Percentiles rank a stretch among this genome's conserved stretches.
Conservation (phyloP, 2,797 vertebrate genomes). For the Benthosema pterotum region DNA sequence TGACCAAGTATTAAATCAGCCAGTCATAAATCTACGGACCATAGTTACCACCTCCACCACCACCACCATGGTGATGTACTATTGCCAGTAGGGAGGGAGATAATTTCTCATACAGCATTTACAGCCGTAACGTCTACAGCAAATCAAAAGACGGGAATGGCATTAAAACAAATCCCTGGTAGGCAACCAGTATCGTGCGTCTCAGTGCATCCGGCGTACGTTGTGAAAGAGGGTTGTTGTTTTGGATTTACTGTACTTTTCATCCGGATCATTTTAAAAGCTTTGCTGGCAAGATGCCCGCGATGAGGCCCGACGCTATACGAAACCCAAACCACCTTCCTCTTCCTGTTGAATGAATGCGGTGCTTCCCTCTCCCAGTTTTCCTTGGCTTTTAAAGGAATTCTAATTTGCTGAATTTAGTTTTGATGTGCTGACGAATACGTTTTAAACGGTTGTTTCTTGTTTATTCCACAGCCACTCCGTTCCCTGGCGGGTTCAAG, state of each 20-base stretch:
- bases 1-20: no score
- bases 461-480: constrained; percentile 79
- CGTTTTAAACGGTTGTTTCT: constrained; percentile 7
- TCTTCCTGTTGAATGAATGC: background rate
- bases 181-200: no score
- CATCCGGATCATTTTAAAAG: background rate
- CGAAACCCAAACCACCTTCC: background rate
- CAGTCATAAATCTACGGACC: no score
- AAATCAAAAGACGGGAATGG: background rate
- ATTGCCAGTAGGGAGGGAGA: no score
- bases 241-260: background rate
- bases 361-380: background rate
- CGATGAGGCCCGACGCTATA: background rate
- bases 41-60: no score
- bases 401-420: background rate
- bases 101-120: background rate
- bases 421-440: background rate
- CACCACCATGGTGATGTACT: no score
- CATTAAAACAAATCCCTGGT: background rate
- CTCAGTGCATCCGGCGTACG: background rate
- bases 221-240: background rate
- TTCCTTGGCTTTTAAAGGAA: background rate
- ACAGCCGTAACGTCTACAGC: background rate
- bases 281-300: background rate
- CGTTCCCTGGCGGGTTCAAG: constrained; percentile 89